phyloP scores from a whole-genome alignment of 2,113 vertebrate species.

The Pelmatolapia mariae region DNA sequence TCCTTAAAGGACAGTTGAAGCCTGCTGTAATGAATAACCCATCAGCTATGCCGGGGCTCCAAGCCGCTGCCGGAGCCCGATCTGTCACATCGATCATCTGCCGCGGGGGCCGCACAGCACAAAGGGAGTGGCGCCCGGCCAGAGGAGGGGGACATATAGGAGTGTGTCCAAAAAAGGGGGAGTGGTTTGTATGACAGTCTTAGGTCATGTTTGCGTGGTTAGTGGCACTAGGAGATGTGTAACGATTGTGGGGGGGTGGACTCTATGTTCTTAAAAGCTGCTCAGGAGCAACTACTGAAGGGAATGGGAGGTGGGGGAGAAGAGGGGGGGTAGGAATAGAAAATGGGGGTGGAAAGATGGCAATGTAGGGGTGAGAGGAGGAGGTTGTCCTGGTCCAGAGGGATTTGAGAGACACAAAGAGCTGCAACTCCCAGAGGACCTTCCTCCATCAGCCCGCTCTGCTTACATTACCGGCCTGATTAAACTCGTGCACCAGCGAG shows the following conservation, averaged over 20 bases:
- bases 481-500: constrained; percentile 31
- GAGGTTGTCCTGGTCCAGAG: constrained; percentile 19
- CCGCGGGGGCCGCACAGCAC: not conserved
- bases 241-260: not conserved
- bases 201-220: not conserved
- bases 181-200: not conserved
- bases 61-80: constrained; percentile 7
- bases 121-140: not conserved
- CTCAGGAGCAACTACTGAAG: not conserved
- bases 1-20: constrained; percentile 55
- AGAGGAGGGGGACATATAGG: not conserved
- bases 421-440: constrained; percentile 42
- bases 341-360: not conserved
- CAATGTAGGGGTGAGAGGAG: not conserved
- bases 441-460: constrained; percentile 41
- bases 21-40: constrained; percentile 58
- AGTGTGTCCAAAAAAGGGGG: constrained; percentile 4
- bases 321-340: not conserved
- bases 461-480: constrained; percentile 57
- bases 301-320: not conserved
- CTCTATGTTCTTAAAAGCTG: not conserved
- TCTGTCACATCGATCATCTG: constrained; percentile 59
- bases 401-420: constrained; percentile 54
- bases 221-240: not conserved
- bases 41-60: constrained; percentile 40